Conservation (phyloP, 2,113 vertebrate genomes). For the Pangasianodon gigas region DNA sequence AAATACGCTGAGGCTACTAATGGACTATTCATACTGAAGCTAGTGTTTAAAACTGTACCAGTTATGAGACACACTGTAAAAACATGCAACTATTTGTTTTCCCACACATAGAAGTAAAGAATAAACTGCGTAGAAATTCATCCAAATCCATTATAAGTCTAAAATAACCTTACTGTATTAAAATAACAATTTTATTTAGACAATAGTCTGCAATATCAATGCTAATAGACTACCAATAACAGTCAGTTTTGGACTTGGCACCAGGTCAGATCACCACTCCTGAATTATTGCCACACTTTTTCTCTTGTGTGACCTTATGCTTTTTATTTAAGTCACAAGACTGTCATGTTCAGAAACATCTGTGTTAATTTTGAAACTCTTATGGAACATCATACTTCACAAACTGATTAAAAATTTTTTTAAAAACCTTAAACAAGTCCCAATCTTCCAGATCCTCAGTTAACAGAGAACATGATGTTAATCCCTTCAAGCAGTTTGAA, state of each 20-base stretch:
- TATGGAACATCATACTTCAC: background rate
- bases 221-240: background rate
- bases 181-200: background rate
- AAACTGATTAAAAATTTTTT: no score
- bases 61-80: background rate
- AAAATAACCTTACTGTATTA: background rate
- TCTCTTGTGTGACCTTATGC: no score
- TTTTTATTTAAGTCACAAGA: no score
- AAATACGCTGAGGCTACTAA: background rate
- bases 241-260: background rate
- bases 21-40: background rate
- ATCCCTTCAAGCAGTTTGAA: background rate
- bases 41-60: background rate
- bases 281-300: background rate
- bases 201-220: background rate
- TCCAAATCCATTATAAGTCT: no score
- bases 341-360: background rate
- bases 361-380: background rate
- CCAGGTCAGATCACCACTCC: background rate
- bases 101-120: background rate
- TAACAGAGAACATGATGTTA: background rate
- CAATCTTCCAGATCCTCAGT: no score
- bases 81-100: background rate
- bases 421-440: no score
- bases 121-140: background rate